These are phyloP conservation scores for Trachythela sp. DNA, from an alignment of 64 coral and sea anemone species.

Conservation along the genomic window DNA sequence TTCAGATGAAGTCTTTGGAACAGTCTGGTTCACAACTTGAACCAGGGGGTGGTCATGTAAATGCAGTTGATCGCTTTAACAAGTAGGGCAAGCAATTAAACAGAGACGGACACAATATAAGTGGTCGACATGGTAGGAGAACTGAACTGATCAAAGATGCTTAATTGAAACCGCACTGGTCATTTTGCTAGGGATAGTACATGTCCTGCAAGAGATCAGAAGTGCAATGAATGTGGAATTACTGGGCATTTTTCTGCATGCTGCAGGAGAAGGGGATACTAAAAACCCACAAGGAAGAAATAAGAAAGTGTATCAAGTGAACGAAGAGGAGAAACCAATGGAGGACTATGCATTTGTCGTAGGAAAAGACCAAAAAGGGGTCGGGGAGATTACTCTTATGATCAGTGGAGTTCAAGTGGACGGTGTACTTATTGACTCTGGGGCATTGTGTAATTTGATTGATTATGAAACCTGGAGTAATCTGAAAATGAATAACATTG, in stretches of 20 bases:
- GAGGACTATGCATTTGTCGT: constrained; percentile 34
- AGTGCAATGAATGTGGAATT: constrained; percentile 31
- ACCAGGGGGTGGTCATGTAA: constrained; percentile 18
- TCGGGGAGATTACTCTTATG: constrained; percentile 9
- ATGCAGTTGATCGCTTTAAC: constrained; percentile 34
- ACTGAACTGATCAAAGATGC: neutral
- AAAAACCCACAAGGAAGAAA: neutral
- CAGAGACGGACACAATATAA: too few species aligned
- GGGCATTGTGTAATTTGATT: constrained; percentile 38
- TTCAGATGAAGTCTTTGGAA: constrained; percentile 53
- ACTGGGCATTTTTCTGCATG: constrained; percentile 42
- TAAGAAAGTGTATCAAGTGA: constrained; percentile 38
- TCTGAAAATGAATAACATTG: constrained; percentile 1
- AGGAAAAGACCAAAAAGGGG: neutral
- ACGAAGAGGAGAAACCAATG: neutral
- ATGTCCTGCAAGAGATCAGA: constrained; percentile 27
- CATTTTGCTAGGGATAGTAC: constrained; percentile 32
- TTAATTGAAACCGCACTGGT: constrained; percentile 29
- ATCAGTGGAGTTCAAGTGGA: constrained; percentile 24
- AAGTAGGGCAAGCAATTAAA: neutral
- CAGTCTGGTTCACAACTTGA: too few species aligned
- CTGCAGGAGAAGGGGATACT: neutral
- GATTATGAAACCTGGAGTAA: constrained; percentile 33
- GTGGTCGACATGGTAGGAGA: neutral
- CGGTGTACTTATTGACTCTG: constrained; percentile 30